Base-by-base conservation (phyloP, 2,888 invertebrate species). In the Podotricha telesiphe region DNA sequence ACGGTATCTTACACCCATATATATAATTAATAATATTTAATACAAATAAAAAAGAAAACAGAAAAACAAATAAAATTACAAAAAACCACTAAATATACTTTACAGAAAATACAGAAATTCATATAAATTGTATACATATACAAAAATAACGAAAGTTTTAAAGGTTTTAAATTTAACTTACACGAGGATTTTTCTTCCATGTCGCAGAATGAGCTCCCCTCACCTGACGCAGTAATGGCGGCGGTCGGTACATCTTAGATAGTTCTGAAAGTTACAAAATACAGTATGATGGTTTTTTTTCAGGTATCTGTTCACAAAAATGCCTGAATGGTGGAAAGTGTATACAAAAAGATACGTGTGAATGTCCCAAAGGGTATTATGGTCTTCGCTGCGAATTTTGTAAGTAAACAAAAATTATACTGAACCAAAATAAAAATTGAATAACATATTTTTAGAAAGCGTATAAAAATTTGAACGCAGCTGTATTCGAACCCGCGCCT, bases 271-370 rank as follows among this genome's bases (percentile, higher is more conserved):
- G 56, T 74, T 17, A 67, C 1, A 37, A 62, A 67, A 47, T 64
- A 8, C n/a, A n/a, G n/a, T 50, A 59, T 6, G 10, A 64, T 37
- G 53, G 34, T 56, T 37, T 76, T 80, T 82, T 89, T 89, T 4
- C 89, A 98, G 98, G 98, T 75, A 98, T 98, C 82, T 98, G 98
- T 86, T 94, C 96, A 17, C 95, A 98, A 79, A 98, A 97, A 86
- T 99, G 99, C 87, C 91, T 97, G 73, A 98, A 99, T 85, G 98
- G 98, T 20, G 99, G 99, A 5, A 98, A 98, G 87, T 99, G 99
- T 84, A 95, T 98, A 78, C 98, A 98, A 85, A 98, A 98, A 86
- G 98, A 98, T 85, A 97, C 96, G 34, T 99, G 99, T 82, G 96
- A 97, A 78, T 99, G 98, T 87, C 95, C 97, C 0, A 97, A 96